Percentiles rank a stretch among this genome's conserved stretches.
phyloP scores from a whole-genome alignment of 2,113 vertebrate species.

The Misgurnus mizolepis region DNA sequence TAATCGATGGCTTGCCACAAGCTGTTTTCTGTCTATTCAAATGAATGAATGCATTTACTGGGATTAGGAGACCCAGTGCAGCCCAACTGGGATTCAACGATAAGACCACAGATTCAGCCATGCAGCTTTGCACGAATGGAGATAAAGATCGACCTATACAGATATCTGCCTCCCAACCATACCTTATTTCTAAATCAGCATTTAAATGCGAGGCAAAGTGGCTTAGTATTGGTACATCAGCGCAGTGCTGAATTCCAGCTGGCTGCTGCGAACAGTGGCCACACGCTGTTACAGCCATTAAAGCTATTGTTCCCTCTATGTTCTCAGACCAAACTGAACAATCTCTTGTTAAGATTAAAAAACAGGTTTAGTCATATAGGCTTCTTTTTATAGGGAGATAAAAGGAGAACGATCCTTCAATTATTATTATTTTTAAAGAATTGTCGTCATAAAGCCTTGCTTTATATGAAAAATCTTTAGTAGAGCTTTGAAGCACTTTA shows the following conservation, averaged over 20 bases:
- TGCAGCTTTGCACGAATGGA: not conserved
- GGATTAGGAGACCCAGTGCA: slow-evolving; percentile 15
- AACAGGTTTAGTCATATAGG: slow-evolving; percentile 1
- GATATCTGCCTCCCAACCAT: not conserved
- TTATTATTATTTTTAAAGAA: not conserved
- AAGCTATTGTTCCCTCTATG: slow-evolving; percentile 25
- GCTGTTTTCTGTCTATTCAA: slow-evolving; percentile 19
- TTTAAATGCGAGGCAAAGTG: slow-evolving; percentile 30
- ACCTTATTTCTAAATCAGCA: slow-evolving; percentile 21
- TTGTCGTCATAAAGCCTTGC: not conserved
- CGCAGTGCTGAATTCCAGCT: slow-evolving; percentile 8
- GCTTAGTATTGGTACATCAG: not conserved
- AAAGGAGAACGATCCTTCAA: not conserved
- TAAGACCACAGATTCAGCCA: slow-evolving; percentile 27
- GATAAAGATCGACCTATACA: slow-evolving; percentile 13
- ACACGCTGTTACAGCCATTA: slow-evolving; percentile 23
- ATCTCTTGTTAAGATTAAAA: slow-evolving; percentile 1
- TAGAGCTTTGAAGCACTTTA: slow-evolving; percentile 8
- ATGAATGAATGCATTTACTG: slow-evolving; percentile 36
- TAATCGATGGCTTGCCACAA: slow-evolving; percentile 11
- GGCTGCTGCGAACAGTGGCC: not conserved
- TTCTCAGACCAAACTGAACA: slow-evolving; percentile 29
- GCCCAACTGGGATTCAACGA: slow-evolving; percentile 29
- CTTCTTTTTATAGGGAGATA: not conserved
- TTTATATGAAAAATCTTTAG: not conserved